Conservation (phyloP, 2,797 vertebrate species). For the Hyperoplus immaculatus region DNA sequence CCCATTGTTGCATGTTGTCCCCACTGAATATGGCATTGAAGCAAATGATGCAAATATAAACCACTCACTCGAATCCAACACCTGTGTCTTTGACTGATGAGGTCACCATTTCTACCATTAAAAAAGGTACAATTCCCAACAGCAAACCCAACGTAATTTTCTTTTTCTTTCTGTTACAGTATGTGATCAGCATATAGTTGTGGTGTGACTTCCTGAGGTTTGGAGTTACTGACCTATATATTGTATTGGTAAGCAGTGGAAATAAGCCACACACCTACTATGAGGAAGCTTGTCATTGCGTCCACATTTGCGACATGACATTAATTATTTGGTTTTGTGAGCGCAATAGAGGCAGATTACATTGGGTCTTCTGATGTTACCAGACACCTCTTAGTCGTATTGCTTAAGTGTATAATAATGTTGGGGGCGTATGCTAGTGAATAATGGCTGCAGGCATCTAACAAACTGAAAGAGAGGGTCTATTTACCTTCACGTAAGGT, state of each 20-base stretch:
- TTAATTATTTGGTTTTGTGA: conserved; percentile 23
- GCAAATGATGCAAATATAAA: conserved; percentile 40
- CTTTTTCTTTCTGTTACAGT: background rate
- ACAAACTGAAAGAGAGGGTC: conserved; percentile 32
- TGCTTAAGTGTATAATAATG: conserved; percentile 34
- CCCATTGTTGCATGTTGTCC: conserved; percentile 25
- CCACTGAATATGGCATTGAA: conserved; percentile 42
- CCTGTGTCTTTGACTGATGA: conserved; percentile 17
- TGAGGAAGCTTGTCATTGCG: conserved; percentile 17
- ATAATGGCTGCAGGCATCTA: conserved; percentile 41
- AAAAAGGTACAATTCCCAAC: conserved; percentile 10
- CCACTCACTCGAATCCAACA: conserved; percentile 8
- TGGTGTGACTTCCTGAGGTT: background rate
- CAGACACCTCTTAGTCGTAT: conserved; percentile 23
- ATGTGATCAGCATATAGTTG: background rate
- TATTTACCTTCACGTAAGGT: conserved; percentile 13
- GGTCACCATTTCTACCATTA: conserved; percentile 3
- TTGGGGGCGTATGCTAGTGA: conserved; percentile 26
- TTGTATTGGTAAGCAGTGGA: too few relatives aligned
- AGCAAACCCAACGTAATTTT: background rate
- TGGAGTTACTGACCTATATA: background rate
- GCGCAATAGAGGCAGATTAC: conserved; percentile 5
- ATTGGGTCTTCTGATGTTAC: conserved; percentile 20
- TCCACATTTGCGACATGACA: conserved; percentile 7
- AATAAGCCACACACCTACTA: background rate